These are phyloP conservation scores for Eilema depressum DNA, from an alignment of 2,888 invertebrate genomes.

Conservation along the genomic window DNA sequence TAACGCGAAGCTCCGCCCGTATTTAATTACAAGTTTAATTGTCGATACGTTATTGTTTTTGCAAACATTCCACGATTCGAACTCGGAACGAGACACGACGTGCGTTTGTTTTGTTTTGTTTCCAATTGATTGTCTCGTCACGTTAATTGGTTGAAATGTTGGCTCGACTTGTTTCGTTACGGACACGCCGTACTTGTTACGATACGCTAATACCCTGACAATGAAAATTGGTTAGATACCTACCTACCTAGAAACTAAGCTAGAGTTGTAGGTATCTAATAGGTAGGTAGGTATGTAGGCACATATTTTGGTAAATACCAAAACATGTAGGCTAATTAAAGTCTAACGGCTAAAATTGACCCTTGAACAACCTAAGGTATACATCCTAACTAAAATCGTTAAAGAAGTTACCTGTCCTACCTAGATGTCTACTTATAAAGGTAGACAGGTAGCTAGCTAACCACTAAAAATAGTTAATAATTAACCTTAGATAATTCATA, in stretches of 20 bases:
- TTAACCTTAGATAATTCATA: too few species aligned
- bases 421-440: neutral
- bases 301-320: too few species aligned
- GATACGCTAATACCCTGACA: constrained; percentile 9
- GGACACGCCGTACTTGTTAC: constrained; percentile 20
- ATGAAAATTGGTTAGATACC: too few species aligned
- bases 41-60: constrained; percentile 71
- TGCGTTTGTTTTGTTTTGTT: constrained; percentile 53
- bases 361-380: too few species aligned
- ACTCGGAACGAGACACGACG: constrained; percentile 52
- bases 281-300: too few species aligned
- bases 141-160: constrained; percentile 62
- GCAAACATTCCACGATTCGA: constrained; percentile 60
- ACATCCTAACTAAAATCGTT: too few species aligned
- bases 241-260: too few species aligned
- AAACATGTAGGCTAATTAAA: too few species aligned
- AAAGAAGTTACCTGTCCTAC: neutral
- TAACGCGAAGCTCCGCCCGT: constrained; percentile 84
- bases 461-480: too few species aligned
- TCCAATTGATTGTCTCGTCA: constrained; percentile 61
- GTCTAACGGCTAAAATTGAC: too few species aligned
- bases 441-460: neutral
- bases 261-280: too few species aligned
- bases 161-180: constrained; percentile 14
- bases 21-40: constrained; percentile 84